Conservation (phyloP, 2,113 vertebrate genomes). For the Panurus biarmicus region DNA sequence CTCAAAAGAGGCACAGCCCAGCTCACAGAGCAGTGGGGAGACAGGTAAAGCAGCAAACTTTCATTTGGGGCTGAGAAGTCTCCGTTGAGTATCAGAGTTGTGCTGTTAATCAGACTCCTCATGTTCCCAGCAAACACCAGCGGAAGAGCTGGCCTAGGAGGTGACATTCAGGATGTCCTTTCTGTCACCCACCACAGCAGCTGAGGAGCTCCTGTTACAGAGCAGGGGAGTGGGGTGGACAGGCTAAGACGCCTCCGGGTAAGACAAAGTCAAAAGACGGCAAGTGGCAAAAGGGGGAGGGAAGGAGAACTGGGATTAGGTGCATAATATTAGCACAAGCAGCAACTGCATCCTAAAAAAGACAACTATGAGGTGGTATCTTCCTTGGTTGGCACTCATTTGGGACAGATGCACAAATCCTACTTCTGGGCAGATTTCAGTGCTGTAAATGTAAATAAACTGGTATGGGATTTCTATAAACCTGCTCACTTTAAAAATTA, state of each 20-base stretch:
- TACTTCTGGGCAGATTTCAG: conserved; percentile 8
- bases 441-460: background rate
- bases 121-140: background rate
- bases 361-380: background rate
- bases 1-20: background rate
- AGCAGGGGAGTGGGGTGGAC: conserved; percentile 47
- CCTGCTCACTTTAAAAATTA: background rate
- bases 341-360: conserved; percentile 17
- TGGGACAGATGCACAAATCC: background rate
- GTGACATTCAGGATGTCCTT: conserved; percentile 54
- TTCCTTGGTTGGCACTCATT: background rate
- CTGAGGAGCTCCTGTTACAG: conserved; percentile 71
- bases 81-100: background rate
- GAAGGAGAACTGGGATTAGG: background rate
- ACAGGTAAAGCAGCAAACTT: background rate
- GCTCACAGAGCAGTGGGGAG: background rate
- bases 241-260: conserved; percentile 30
- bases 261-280: conserved; percentile 11
- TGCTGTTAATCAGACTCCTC: background rate
- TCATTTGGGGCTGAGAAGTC: background rate
- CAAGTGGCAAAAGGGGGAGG: conserved; percentile 10
- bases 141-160: background rate
- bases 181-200: conserved; percentile 59
- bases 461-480: background rate
- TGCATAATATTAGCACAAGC: conserved; percentile 6